These are phyloP conservation scores for Druon quercuslanigerum DNA, from an alignment of 1,140 invertebrate genomes.

Conservation along the genomic window DNA sequence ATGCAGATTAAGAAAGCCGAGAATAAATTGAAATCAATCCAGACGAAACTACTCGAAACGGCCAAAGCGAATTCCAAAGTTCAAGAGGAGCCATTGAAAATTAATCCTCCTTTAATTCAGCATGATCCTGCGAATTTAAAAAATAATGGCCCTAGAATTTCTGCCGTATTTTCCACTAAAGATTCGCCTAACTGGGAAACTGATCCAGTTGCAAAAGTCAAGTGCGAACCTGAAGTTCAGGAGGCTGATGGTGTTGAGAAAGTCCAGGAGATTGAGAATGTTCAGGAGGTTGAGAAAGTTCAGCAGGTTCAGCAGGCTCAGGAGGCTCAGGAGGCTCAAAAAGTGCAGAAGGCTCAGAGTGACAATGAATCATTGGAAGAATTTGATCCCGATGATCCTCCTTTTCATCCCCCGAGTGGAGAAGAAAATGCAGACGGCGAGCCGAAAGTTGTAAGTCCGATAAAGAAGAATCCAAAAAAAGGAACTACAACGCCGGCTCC, in stretches of 20 bases:
- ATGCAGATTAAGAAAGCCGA: constrained; percentile 74
- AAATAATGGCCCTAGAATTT: background rate
- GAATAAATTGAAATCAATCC: constrained; percentile 67
- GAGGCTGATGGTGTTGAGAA: background rate
- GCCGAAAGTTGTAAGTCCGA: constrained; percentile 8
- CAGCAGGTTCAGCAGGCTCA: background rate
- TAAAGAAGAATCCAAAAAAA: constrained; percentile 22
- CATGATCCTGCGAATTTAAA: constrained; percentile 4
- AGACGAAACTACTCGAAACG: constrained; percentile 51
- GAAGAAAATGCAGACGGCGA: constrained; percentile 30
- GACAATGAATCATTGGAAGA: constrained; percentile 70
- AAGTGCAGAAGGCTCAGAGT: constrained; percentile 33
- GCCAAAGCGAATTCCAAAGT: constrained; percentile 35
- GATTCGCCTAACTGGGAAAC: background rate
- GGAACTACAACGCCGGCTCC: constrained; percentile 12
- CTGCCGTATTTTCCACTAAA: background rate
- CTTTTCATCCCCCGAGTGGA: constrained; percentile 54
- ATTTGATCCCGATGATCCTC: constrained; percentile 70
- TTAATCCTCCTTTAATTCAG: background rate
- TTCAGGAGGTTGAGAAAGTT: background rate
- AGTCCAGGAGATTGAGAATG: constrained; percentile 8
- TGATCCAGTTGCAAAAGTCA: background rate
- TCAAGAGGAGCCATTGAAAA: background rate
- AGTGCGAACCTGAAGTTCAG: background rate
- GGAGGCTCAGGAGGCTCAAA: background rate